Evolutionary conservation across 2,888 invertebrate genomes (phyloP).

Genomic region (Heliconius ismenius): DNA sequence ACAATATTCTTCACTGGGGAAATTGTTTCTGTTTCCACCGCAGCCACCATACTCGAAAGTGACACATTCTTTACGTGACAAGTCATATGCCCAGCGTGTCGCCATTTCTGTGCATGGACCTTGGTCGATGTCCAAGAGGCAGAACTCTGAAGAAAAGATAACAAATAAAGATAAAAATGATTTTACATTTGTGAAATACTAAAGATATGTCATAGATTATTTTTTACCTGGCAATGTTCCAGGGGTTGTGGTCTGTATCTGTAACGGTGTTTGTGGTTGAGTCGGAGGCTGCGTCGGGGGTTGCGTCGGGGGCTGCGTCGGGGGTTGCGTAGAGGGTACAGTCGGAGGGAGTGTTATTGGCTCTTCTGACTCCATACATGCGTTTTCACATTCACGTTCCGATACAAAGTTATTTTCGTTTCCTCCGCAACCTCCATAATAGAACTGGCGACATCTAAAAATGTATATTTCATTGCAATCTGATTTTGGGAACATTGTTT

Average conservation of each 20-base stretch:
- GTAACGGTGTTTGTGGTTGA: not conserved
- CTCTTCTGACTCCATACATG: conserved; percentile 78
- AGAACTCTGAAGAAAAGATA: conserved; percentile 79
- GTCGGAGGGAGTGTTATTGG: conserved; percentile 52
- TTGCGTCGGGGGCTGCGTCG: conserved; percentile 26
- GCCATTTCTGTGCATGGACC: conserved; percentile 85
- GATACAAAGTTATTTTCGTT: conserved; percentile 92
- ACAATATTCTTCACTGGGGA: conserved; percentile 86
- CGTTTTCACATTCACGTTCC: conserved; percentile 83
- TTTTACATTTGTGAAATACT: not conserved
- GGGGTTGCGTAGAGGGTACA: conserved; percentile 16
- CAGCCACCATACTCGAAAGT: conserved; percentile 92
- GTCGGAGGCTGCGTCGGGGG: conserved; percentile 38
- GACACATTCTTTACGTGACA: conserved; percentile 86
- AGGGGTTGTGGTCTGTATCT: not conserved
- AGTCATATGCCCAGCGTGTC: conserved; percentile 88
- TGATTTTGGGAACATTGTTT: not conserved
- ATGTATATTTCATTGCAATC: not conserved
- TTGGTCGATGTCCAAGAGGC: conserved; percentile 84
- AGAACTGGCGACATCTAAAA: conserved; percentile 87
- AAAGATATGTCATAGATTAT: not conserved
- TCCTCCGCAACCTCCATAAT: conserved; percentile 95
- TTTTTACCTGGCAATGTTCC: not conserved
- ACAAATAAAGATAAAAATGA: not conserved
- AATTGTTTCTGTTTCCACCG: conserved; percentile 91